These are phyloP conservation scores for Neogobius melanostomus DNA, from an alignment of 2,113 vertebrate genomes.

Conservation along the genomic window DNA sequence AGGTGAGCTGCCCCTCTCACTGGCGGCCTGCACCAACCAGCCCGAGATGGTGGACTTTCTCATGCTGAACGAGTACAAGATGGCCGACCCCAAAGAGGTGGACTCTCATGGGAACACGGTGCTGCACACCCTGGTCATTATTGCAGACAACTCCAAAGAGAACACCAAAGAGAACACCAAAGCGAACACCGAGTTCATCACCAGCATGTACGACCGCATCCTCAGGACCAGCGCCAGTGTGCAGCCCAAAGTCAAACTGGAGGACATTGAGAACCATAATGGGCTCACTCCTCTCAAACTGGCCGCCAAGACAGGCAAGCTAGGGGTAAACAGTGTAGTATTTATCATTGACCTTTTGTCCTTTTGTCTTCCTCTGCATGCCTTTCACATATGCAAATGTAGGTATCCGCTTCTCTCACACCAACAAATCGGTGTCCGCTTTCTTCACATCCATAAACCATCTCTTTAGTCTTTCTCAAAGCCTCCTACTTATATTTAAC, in stretches of 20 bases:
- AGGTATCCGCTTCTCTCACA: background rate
- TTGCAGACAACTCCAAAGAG: slow-evolving; percentile 85
- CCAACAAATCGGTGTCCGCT: background rate
- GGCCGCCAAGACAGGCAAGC: slow-evolving; percentile 90
- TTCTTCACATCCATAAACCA: background rate
- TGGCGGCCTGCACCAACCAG: slow-evolving; percentile 97
- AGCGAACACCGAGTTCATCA: slow-evolving; percentile 90
- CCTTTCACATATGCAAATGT: background rate
- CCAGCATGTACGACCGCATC: slow-evolving; percentile 89
- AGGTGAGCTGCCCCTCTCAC: slow-evolving; percentile 93
- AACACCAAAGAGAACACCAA: slow-evolving; percentile 87
- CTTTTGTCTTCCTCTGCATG: background rate
- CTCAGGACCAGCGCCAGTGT: slow-evolving; percentile 80
- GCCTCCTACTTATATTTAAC: no score
- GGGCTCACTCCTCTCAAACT: slow-evolving; percentile 87
- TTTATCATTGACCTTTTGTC: background rate
- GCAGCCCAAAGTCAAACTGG: slow-evolving; percentile 82
- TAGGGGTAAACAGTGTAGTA: slow-evolving; percentile 69
- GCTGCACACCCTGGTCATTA: slow-evolving; percentile 88
- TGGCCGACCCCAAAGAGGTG: slow-evolving; percentile 65
- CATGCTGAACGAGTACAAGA: slow-evolving; percentile 82
- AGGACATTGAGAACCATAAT: slow-evolving; percentile 84
- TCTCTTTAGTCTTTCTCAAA: background rate
- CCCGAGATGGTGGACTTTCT: slow-evolving; percentile 87
- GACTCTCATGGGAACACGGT: slow-evolving; percentile 91